Conservation (phyloP, 1,140 invertebrate species). For the Nylanderia fulva region DNA sequence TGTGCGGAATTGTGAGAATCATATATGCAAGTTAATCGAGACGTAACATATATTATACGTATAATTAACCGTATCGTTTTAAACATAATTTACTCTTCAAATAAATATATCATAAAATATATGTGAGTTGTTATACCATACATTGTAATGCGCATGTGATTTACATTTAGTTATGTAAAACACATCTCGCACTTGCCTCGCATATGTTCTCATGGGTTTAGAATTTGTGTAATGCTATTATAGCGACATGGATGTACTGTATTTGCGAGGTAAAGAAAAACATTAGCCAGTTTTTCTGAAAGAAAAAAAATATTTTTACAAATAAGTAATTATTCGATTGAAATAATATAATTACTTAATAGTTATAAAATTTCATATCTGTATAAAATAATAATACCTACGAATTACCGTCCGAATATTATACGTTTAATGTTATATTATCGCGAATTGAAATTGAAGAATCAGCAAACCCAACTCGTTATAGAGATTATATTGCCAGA, state of each 20-base stretch:
- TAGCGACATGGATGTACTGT: neutral
- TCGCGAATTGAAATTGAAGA: neutral
- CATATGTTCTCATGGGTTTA: neutral
- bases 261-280: neutral
- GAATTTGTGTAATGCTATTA: neutral
- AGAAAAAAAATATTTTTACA: neutral
- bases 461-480: neutral
- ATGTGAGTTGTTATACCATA: constrained; percentile 6
- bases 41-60: neutral
- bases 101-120: constrained; percentile 21
- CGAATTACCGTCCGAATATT: no score
- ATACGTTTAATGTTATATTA: neutral
- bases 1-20: no score
- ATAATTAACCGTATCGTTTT: constrained; percentile 13
- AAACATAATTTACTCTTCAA: constrained; percentile 34
- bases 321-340: neutral
- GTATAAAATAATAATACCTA: neutral
- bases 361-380: neutral
- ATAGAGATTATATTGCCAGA: neutral
- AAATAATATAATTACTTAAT: neutral
- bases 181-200: constrained; percentile 6
- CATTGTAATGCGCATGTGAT: constrained; percentile 47
- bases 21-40: neutral
- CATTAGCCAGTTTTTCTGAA: no score
- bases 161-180: constrained; percentile 57